phyloP scores from a whole-genome alignment of 2,797 vertebrate species.

The Sebastes oblongus region DNA sequence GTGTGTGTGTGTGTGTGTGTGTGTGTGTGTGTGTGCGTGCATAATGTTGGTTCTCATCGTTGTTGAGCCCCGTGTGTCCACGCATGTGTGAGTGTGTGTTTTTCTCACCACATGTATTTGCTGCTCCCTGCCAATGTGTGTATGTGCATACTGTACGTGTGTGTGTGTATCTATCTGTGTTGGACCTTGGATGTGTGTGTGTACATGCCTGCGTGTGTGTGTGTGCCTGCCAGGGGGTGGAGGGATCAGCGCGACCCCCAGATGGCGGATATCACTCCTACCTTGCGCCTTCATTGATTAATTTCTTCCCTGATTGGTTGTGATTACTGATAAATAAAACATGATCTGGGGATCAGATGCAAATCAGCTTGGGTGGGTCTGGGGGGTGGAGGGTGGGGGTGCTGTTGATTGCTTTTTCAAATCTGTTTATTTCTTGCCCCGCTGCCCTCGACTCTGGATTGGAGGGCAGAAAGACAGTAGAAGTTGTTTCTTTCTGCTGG shows the following conservation, averaged over 20 bases:
- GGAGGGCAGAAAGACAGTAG: slow-evolving; percentile 56
- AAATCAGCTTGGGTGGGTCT: slow-evolving; percentile 75
- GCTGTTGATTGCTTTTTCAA: slow-evolving; percentile 86
- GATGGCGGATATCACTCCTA: slow-evolving; percentile 89
- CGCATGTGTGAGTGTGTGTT: slow-evolving; percentile 48
- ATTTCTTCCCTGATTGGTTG: slow-evolving; percentile 92
- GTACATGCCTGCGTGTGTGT: neutral
- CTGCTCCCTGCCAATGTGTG: slow-evolving; percentile 20
- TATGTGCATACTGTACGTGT: neutral
- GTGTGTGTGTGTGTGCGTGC: neutral
- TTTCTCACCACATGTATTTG: slow-evolving; percentile 55
- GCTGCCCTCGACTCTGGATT: slow-evolving; percentile 79
- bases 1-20: slow-evolving; percentile 27
- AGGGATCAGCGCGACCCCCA: slow-evolving; percentile 84
- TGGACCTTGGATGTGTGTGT: slow-evolving; percentile 28
- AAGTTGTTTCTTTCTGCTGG: slow-evolving; percentile 31
- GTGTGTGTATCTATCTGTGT: slow-evolving; percentile 21
- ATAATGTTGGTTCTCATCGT: slow-evolving; percentile 17
- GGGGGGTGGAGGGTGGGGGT: slow-evolving; percentile 1
- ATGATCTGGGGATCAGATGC: slow-evolving; percentile 85
- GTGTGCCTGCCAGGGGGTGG: slow-evolving; percentile 52
- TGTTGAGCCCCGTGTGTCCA: slow-evolving; percentile 13
- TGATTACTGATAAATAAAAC: slow-evolving; percentile 92
- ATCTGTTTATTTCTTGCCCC: slow-evolving; percentile 84
- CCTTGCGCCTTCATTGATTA: slow-evolving; percentile 87